Conservation (phyloP, 2,888 invertebrate species). For the Thereva nobilitata region DNA sequence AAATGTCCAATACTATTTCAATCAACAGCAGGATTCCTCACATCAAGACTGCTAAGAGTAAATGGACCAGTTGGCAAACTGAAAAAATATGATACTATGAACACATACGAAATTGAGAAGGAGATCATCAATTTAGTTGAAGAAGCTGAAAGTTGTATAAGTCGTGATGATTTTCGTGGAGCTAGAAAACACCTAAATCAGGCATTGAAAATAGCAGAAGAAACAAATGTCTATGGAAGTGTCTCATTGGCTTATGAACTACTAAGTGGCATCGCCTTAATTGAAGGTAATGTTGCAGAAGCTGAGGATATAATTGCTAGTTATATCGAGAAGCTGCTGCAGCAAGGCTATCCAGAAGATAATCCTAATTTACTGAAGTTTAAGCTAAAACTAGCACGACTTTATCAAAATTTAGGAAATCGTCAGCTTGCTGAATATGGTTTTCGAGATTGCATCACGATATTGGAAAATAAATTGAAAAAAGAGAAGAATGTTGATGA, state of each 20-base stretch:
- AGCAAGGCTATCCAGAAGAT: constrained; percentile 52
- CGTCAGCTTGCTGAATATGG: constrained; percentile 57
- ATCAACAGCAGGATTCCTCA: not conserved
- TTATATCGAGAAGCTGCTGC: constrained; percentile 56
- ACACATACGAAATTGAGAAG: constrained; percentile 40
- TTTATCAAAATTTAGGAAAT: constrained; percentile 55
- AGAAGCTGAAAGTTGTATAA: constrained; percentile 39
- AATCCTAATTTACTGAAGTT: constrained; percentile 57
- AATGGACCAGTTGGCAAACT: too few species aligned
- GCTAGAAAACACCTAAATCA: constrained; percentile 55
- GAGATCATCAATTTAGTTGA: constrained; percentile 40
- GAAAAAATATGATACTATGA: not conserved
- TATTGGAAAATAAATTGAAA: constrained; percentile 54
- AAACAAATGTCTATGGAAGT: constrained; percentile 50
- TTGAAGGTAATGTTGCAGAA: constrained; percentile 54
- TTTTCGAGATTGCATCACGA: constrained; percentile 56
- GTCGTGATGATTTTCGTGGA: constrained; percentile 49
- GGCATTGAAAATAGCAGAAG: constrained; percentile 57
- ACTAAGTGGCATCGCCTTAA: constrained; percentile 56
- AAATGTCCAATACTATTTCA: not conserved
- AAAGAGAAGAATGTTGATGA: constrained; percentile 53
- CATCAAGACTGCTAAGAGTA: not conserved
- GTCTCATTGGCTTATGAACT: constrained; percentile 55
- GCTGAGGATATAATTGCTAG: constrained; percentile 56
- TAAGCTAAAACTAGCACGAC: constrained; percentile 56